Base-by-base conservation (phyloP, 2,888 invertebrate genomes). In the Mallateleia sp. region DNA sequence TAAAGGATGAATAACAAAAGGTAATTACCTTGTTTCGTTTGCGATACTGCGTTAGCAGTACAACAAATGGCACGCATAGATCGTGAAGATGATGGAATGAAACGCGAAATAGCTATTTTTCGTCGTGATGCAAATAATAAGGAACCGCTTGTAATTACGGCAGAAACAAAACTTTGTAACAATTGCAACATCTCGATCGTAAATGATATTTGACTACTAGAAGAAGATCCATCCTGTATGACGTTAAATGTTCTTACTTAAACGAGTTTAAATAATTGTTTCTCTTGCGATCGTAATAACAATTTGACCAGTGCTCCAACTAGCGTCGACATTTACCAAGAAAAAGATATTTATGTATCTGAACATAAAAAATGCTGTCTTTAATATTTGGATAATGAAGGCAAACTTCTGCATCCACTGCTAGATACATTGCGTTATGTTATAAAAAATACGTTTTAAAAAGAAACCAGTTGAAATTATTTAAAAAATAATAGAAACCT, bases 111-210 rank as follows among this genome's bases (percentile, higher is more conserved):
- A n/a, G n/a, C n/a, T n/a, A n/a, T n/a, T n/a, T n/a, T n/a, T n/a
- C n/a, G n/a, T n/a, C n/a, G n/a, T n/a, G n/a, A n/a, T n/a, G n/a
- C n/a, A n/a, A n/a, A n/a, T n/a, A n/a, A n/a, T n/a, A n/a, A n/a
- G n/a, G n/a, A n/a, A n/a, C n/a, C n/a, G 32, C 32, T 54, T 54
- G 8, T n/a, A 62, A n/a, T 62, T n/a, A 28, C 32, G 15, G 62
- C 2, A 34, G n/a, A 62, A 34, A 62, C 62, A 25, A 22, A 32
- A 18, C 22, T 60, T 60, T 60, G 32, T n/a, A 34, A 32, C 34
- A 60, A 60, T 60, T 60, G 62, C 38, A 60, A 62, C 34, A 28
- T 32, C 25, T 54, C 54, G 22, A n/a, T n/a, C n/a, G n/a, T n/a
- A n/a, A n/a, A n/a, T n/a, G n/a, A n/a, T n/a, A n/a, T n/a, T n/a